Base-by-base conservation (phyloP, 2,113 vertebrate species). In the Syrmaticus mikado region DNA sequence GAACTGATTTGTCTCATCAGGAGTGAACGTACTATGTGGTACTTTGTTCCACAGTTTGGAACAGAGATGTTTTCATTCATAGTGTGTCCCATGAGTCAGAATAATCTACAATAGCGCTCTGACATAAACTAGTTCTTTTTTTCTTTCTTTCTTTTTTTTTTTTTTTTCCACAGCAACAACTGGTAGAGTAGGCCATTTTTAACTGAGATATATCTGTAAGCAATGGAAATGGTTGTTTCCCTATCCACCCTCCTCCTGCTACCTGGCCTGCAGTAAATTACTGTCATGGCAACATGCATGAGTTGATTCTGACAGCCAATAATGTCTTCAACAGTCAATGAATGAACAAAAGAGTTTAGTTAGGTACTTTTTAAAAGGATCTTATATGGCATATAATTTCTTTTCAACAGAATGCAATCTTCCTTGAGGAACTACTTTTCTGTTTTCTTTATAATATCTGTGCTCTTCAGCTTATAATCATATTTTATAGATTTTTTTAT, bases 251-350 rank as follows among this genome's bases (percentile, higher is more conserved):
- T 34, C 22, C 28, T 10, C 24, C 28, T 14, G 28, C 52, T 68
- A 60, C 43, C n/a, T 82, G 57, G 64, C 48, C 64, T 92, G 73
- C 81, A 55, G 66, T 73, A 92, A 62, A 95, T 64, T 80, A 72
- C 34, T 81, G 45, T 13, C 40, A 52, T 38, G 85, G 48, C 13
- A 87, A 36, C 71, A 41, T 78, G 17, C 41, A 82, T 80, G 66
- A 90, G 55, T 89, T 91, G 55, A n/a, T 46, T 91, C 72, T 67
- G 50, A 86, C 45, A 68, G 11, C 38, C 13, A 58, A 36, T 13
- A 87, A 53, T 71, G 34, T 60, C 21, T 81, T 89, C 83, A 80
- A 18, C 8, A 62, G 11, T 30, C 55, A 82, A 87, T 90, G 43
- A 87, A 70, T 53, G 40, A 92, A 68, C 28, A 82, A 62, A 82